phyloP scores from a whole-genome alignment of 2,888 invertebrate species.

The Latrodectus elegans region DNA sequence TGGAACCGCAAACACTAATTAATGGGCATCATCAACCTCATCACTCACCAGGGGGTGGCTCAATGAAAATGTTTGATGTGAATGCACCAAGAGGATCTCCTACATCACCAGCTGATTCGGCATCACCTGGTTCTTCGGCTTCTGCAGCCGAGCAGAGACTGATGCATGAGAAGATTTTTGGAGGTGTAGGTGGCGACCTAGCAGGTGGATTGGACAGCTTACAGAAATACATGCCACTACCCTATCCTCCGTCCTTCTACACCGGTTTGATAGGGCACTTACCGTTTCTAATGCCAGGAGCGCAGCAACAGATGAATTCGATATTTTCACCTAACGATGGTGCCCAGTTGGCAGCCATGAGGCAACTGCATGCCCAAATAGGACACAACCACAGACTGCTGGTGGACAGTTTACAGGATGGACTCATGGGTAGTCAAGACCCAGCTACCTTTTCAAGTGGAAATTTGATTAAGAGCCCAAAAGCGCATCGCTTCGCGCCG shows the following conservation, averaged over 20 bases:
- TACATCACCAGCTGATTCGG: conserved; percentile 51
- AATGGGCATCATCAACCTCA: conserved; percentile 52
- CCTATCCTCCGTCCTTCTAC: conserved; percentile 64
- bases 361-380: conserved; percentile 61
- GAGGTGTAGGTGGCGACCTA: neutral
- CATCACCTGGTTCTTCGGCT: conserved; percentile 49
- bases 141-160: conserved; percentile 30
- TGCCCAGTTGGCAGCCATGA: conserved; percentile 61
- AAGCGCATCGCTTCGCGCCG: conserved; percentile 57
- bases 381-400: conserved; percentile 43
- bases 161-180: conserved; percentile 51
- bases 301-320: conserved; percentile 17
- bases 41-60: conserved; percentile 11
- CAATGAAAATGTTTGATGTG: conserved; percentile 33
- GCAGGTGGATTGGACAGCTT: conserved; percentile 26
- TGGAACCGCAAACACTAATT: conserved; percentile 40
- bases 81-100: conserved; percentile 40
- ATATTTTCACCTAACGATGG: conserved; percentile 34
- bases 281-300: conserved; percentile 55
- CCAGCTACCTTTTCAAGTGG: conserved; percentile 16
- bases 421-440: conserved; percentile 7
- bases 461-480: conserved; percentile 46
- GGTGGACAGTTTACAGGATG: conserved; percentile 52
- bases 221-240: conserved; percentile 62
- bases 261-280: conserved; percentile 63